phyloP scores from a whole-genome alignment of 1,140 invertebrate genomes.

The Papilio polytes region DNA sequence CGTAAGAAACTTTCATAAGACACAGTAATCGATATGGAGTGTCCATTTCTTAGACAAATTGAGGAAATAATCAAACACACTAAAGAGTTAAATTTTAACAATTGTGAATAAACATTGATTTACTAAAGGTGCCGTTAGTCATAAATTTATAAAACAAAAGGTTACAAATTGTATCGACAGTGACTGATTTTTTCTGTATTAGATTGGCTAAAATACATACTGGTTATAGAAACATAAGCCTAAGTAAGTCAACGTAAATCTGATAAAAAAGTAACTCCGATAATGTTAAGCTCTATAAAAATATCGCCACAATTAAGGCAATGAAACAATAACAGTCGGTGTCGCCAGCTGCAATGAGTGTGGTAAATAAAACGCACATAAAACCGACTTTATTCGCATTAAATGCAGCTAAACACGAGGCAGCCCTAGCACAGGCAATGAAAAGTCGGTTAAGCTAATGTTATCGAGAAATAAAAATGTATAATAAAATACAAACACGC shows the following conservation, averaged over 20 bases:
- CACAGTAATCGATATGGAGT: too few species aligned
- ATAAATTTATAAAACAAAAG: too few species aligned
- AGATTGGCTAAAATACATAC: too few species aligned
- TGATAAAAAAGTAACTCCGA: not conserved
- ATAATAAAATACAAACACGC: slow-evolving; percentile 84
- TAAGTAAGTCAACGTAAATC: not conserved
- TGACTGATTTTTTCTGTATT: too few species aligned
- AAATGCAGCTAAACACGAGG: slow-evolving; percentile 43
- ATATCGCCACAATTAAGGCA: slow-evolving; percentile 19
- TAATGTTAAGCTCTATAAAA: not conserved
- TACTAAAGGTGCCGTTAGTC: too few species aligned
- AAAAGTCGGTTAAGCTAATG: slow-evolving; percentile 84
- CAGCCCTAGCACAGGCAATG: slow-evolving; percentile 81
- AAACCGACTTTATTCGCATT: slow-evolving; percentile 26
- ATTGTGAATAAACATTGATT: too few species aligned
- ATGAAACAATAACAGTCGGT: slow-evolving; percentile 15
- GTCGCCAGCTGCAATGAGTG: slow-evolving; percentile 32
- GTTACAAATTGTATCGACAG: too few species aligned
- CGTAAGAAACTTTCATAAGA: not conserved
- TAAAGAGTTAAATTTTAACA: too few species aligned
- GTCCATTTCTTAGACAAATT: too few species aligned
- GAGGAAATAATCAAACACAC: too few species aligned
- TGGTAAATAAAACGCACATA: slow-evolving; percentile 50
- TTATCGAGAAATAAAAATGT: slow-evolving; percentile 84
- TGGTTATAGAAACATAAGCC: too few species aligned